These are phyloP conservation scores for Lutjanus campechanus DNA, from an alignment of 2,797 vertebrate genomes.

Conservation along the genomic window DNA sequence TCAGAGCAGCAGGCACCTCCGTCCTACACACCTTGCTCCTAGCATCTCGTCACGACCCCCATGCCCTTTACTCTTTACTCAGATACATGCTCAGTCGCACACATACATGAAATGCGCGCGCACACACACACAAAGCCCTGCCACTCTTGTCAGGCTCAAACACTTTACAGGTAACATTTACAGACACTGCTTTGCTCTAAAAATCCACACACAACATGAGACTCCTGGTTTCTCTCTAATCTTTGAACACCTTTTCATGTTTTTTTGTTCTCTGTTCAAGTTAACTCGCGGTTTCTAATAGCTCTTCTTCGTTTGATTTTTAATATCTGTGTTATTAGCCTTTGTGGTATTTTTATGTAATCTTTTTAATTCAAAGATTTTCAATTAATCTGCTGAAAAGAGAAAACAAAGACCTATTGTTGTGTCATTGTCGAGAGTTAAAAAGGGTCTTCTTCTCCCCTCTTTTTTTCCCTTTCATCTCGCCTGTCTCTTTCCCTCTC, in stretches of 20 bases:
- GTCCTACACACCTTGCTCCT: conserved; percentile 73
- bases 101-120: conserved; percentile 24
- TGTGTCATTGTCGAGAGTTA: conserved; percentile 76
- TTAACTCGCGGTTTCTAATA: conserved; percentile 63
- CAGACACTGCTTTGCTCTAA: conserved; percentile 41
- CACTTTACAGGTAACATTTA: conserved; percentile 50
- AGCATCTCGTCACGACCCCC: conserved; percentile 68
- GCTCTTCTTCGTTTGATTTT: conserved; percentile 59
- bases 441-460: conserved; percentile 67
- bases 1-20: conserved; percentile 80
- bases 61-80: conserved; percentile 73
- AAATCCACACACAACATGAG: conserved; percentile 37
- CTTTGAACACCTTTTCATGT: conserved; percentile 63
- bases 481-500: conserved; percentile 36
- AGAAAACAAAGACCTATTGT: conserved; percentile 81
- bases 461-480: conserved; percentile 60
- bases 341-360: conserved; percentile 76
- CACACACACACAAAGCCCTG: conserved; percentile 6
- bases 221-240: conserved; percentile 49
- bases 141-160: conserved; percentile 30
- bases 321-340: conserved; percentile 78
- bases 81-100: conserved; percentile 63
- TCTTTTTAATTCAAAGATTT: conserved; percentile 81
- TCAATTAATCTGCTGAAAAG: conserved; percentile 81
- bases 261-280: conserved; percentile 60